These are phyloP conservation scores for Chrysodeixis includens DNA, from an alignment of 2,888 invertebrate species.

Conservation along the genomic window DNA sequence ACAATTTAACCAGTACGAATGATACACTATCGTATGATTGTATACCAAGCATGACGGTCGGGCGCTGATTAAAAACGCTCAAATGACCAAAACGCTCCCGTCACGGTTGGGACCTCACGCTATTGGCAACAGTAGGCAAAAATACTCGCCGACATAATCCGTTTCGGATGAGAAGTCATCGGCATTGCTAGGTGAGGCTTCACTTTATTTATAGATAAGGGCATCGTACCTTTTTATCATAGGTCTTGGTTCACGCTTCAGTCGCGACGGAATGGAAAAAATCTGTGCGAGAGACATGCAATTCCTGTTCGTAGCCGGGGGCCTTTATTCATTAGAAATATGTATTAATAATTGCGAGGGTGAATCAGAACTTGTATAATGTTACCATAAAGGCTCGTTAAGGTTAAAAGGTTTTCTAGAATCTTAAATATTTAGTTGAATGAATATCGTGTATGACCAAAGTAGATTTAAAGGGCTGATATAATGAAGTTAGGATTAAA, in stretches of 20 bases:
- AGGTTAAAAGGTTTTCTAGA: neutral
- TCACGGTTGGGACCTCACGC: conserved; percentile 45
- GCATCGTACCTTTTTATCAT: conserved; percentile 73
- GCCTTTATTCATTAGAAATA: neutral
- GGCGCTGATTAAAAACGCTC: conserved; percentile 50
- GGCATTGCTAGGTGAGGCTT: conserved; percentile 55
- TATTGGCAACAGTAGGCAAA: conserved; percentile 54
- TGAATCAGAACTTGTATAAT: neutral
- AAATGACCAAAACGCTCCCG: conserved; percentile 52
- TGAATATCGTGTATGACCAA: neutral
- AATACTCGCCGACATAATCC: conserved; percentile 56
- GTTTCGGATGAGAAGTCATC: conserved; percentile 68
- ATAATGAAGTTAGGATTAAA: neutral
- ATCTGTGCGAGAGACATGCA: conserved; percentile 51
- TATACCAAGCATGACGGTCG: conserved; percentile 46
- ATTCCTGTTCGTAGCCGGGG: neutral
- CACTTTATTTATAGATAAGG: conserved; percentile 69
- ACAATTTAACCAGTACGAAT: conserved; percentile 43
- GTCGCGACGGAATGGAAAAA: conserved; percentile 50
- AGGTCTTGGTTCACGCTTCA: conserved; percentile 56
- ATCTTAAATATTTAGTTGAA: neutral
- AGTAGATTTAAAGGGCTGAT: neutral
- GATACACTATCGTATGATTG: conserved; percentile 47
- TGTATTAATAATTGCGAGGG: neutral
- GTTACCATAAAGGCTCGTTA: neutral